Base-by-base conservation (phyloP, 2,888 invertebrate species). In the Fissipunctia ypsillon region DNA sequence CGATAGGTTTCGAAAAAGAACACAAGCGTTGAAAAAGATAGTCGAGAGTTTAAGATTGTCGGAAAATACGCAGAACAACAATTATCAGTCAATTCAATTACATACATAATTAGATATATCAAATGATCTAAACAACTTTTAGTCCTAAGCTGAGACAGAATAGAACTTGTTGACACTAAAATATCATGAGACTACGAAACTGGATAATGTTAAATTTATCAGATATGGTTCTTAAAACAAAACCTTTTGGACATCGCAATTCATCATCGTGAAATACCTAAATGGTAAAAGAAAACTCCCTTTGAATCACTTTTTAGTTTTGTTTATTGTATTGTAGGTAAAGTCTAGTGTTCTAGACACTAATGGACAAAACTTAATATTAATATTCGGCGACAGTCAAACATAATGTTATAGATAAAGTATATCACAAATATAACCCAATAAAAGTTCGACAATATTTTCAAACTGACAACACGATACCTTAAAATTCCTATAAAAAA, bases 181-280 rank as follows among this genome's bases (percentile, higher is more conserved):
- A 66, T 43, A 2, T 48, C n/a, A 22, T 76, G 28, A 54, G 35
- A 25, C 12, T 67, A 16, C 3, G 16, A 41, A 67, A 67, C 41
- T 41, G n/a, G 56, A 63, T n/a, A n/a, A n/a, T n/a, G n/a, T n/a
- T n/a, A n/a, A n/a, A n/a, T n/a, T n/a, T n/a, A n/a, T n/a, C n/a
- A n/a, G n/a, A 35, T 50, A 56, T 38, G 10, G 12, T 0, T 54
- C n/a, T 56, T n/a, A 54, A 69, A 80, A 80, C 56, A 67, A 71
- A 75, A 38, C 43, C 45, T 60, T 68, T 57, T 5, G 38, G 57
- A 38, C 48, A 12, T 48, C 54, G 31, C 43, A 52, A 73, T 81
- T 81, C 25, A 73, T 80, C 73, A 59, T 61, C 64, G 56, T 70
- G n/a, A 52, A 45, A 71, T 54, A 38, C n/a, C 9, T 38, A 68